Conservation (phyloP, 1,140 invertebrate species). For the Eufriesea mexicana region DNA sequence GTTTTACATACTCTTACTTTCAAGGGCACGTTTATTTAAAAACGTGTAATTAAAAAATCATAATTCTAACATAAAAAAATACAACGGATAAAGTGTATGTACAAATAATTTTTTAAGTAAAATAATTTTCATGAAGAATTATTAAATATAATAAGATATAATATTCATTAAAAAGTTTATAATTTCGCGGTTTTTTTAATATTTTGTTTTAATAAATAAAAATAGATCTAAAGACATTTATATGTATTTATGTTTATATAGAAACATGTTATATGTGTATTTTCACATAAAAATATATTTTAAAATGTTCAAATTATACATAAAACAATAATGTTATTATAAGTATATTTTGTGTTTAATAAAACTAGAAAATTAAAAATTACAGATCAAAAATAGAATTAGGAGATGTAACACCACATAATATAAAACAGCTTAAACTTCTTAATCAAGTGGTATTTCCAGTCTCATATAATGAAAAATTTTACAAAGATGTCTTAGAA, state of each 20-base stretch:
- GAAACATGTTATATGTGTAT: background rate
- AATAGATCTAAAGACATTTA: background rate
- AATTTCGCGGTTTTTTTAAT: background rate
- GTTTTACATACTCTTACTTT: background rate
- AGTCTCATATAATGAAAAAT: conserved; percentile 99
- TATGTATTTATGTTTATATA: background rate
- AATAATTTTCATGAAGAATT: background rate
- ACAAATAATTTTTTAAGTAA: background rate
- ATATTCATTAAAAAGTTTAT: background rate
- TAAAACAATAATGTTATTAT: background rate
- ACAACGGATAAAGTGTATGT: background rate
- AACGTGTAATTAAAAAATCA: conserved; percentile 7
- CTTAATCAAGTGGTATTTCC: conserved; percentile 99
- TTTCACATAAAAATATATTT: background rate
- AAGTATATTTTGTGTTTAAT: background rate
- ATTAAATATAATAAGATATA: background rate
- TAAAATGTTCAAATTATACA: background rate
- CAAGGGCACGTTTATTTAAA: conserved; percentile 12
- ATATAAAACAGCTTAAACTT: conserved; percentile 98
- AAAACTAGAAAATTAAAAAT: background rate
- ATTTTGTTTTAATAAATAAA: background rate
- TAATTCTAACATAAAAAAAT: background rate
- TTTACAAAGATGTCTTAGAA: conserved; percentile 99
- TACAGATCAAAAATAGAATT: conserved; percentile 95
- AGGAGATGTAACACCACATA: conserved; percentile 98